A percentile compares a stretch with the other conserved stretches of the same genome.
Conservation (phyloP, 1,140 invertebrate genomes). For the Neocloeon triangulifer region DNA sequence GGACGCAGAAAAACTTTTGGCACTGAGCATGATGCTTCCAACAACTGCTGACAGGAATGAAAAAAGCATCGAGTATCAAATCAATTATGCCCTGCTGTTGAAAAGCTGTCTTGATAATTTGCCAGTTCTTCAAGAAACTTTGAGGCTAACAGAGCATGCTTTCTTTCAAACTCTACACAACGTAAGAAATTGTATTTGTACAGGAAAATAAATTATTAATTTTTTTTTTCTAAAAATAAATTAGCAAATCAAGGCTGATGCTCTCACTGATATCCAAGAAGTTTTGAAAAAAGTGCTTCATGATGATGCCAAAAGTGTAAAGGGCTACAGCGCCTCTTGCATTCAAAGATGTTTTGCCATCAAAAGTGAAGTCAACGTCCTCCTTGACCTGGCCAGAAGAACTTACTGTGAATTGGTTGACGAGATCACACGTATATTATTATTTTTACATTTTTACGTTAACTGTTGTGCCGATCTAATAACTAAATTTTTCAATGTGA, state of each 20-base stretch:
- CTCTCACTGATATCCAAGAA: constrained; percentile 13
- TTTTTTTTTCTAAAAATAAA: background rate
- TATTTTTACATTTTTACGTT: constrained; percentile 6
- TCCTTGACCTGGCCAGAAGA: constrained; percentile 54
- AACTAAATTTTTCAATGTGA: constrained; percentile 8
- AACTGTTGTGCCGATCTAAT: constrained; percentile 13
- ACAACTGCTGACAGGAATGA: constrained; percentile 17
- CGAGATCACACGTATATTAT: constrained; percentile 39
- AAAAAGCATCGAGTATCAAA: constrained; percentile 28
- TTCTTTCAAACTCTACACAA: constrained; percentile 34
- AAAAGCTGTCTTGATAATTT: constrained; percentile 55
- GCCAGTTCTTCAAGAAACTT: constrained; percentile 31
- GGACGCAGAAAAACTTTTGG: constrained; percentile 35
- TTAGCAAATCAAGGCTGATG: no score
- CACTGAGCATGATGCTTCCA: constrained; percentile 27
- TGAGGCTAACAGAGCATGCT: constrained; percentile 28
- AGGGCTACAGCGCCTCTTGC: constrained; percentile 35
- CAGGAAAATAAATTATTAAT: constrained; percentile 1
- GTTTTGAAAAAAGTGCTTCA: constrained; percentile 43
- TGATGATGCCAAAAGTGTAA: constrained; percentile 43
- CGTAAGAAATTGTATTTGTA: constrained; percentile 16
- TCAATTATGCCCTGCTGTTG: constrained; percentile 54
- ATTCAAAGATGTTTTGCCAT: constrained; percentile 70
- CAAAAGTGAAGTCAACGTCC: constrained; percentile 42
- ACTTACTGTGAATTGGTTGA: constrained; percentile 54